Evolutionary conservation across 2,113 vertebrate species (phyloP).

Genomic region (Anguilla japonica): DNA sequence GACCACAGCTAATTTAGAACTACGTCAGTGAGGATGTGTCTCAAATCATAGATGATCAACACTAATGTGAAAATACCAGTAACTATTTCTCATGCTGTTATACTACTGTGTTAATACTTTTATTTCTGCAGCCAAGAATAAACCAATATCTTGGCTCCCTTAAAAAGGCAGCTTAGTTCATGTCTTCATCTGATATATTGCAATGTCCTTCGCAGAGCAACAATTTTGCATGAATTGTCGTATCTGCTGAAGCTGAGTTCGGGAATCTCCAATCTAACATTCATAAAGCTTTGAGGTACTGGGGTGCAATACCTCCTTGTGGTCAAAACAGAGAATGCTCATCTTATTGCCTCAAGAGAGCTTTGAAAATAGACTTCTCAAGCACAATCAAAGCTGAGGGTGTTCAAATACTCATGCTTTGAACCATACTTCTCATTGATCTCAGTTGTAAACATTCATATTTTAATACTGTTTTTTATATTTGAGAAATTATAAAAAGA

Average conservation of each 20-base stretch:
- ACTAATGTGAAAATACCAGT: background rate
- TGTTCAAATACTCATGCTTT: background rate
- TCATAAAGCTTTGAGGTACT: constrained; percentile 7
- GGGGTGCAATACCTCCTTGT: constrained; percentile 30
- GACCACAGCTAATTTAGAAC: constrained; percentile 55
- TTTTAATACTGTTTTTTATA: background rate
- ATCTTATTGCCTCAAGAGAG: background rate
- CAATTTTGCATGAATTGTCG: background rate
- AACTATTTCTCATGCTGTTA: background rate
- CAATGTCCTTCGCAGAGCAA: background rate
- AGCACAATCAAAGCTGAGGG: background rate
- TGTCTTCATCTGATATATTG: background rate
- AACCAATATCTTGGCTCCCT: background rate
- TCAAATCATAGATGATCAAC: background rate
- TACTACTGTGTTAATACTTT: background rate
- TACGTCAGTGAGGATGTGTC: constrained; percentile 43
- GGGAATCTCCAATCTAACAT: background rate
- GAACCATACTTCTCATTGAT: background rate
- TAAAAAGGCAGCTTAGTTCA: constrained; percentile 3
- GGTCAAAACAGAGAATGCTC: background rate
- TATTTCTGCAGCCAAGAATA: background rate
- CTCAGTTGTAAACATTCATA: background rate
- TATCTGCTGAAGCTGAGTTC: too few relatives aligned
- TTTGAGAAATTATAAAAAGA: background rate
- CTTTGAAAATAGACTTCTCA: background rate